Conservation (phyloP, 1,140 invertebrate species). For the Gryon sp. region DNA sequence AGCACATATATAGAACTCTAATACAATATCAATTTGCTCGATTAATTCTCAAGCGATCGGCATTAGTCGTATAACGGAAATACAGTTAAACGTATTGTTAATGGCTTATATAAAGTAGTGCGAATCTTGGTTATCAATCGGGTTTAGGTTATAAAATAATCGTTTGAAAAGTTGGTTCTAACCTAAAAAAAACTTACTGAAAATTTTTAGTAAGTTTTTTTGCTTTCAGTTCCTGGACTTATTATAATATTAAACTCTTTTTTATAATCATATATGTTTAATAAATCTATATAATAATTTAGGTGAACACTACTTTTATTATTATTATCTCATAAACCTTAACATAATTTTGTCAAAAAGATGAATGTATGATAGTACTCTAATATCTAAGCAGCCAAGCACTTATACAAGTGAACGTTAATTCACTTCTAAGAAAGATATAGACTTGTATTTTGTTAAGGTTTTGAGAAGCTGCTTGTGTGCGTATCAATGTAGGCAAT, state of each 20-base stretch:
- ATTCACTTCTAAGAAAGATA: conserved; percentile 17
- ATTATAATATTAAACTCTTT: too few relatives aligned
- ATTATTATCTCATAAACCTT: too few relatives aligned
- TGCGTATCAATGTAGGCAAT: conserved; percentile 20
- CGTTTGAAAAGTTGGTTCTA: not conserved
- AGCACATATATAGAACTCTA: not conserved
- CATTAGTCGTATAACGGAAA: conserved; percentile 19
- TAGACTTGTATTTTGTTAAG: conserved; percentile 18
- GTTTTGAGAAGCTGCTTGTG: too few relatives aligned
- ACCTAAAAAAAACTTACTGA: not conserved
- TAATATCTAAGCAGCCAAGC: not conserved
- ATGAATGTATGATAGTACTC: too few relatives aligned
- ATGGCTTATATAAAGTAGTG: conserved; percentile 21
- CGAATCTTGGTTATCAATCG: conserved; percentile 33
- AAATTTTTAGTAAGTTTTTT: too few relatives aligned
- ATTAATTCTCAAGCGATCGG: conserved; percentile 11
- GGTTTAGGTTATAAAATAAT: not conserved
- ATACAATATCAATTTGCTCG: not conserved
- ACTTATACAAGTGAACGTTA: conserved; percentile 1
- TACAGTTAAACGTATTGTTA: conserved; percentile 36
- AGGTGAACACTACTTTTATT: too few relatives aligned
- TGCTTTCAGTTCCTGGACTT: too few relatives aligned
- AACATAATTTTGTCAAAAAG: not conserved
- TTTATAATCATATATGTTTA: too few relatives aligned
- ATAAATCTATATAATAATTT: too few relatives aligned